These are phyloP conservation scores for Gandaritis pyraliata DNA, from an alignment of 2,888 invertebrate species.

Conservation along the genomic window DNA sequence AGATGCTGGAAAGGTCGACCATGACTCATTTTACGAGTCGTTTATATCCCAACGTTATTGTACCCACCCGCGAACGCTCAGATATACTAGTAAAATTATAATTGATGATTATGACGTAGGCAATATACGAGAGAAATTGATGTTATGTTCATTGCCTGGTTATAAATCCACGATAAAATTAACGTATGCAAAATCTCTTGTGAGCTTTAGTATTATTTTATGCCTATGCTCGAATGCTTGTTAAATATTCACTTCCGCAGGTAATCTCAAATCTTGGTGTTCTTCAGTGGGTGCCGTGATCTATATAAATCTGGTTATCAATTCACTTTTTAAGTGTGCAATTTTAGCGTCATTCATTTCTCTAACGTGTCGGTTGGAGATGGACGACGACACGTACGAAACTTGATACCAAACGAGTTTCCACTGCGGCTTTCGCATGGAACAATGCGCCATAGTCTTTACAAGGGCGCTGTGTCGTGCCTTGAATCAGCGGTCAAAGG, in stretches of 20 bases:
- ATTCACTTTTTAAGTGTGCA: constrained; percentile 24
- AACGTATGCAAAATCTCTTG: constrained; percentile 7
- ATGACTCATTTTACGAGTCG: constrained; percentile 67
- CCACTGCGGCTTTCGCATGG: constrained; percentile 50
- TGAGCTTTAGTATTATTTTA: neutral
- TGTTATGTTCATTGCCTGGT: constrained; percentile 12
- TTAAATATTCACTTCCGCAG: neutral
- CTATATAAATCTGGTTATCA: neutral
- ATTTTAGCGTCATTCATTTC: constrained; percentile 15
- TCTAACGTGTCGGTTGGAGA: constrained; percentile 43
- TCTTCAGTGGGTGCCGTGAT: too few species aligned
- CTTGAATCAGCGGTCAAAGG: constrained; percentile 26
- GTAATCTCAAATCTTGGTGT: too few species aligned
- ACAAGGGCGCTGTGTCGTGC: constrained; percentile 32
- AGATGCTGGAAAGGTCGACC: constrained; percentile 72
- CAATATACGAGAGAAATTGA: constrained; percentile 16
- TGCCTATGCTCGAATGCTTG: neutral
- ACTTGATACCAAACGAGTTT: constrained; percentile 65
- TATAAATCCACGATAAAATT: constrained; percentile 9
- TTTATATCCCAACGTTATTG: constrained; percentile 35
- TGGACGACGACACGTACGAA: constrained; percentile 51
- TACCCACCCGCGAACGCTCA: constrained; percentile 29
- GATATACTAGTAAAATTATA: constrained; percentile 35
- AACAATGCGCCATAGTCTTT: constrained; percentile 59
- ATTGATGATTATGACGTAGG: constrained; percentile 28